These are phyloP conservation scores for Ictalurus punctatus DNA, from an alignment of 2,113 vertebrate genomes.

Conservation along the genomic window DNA sequence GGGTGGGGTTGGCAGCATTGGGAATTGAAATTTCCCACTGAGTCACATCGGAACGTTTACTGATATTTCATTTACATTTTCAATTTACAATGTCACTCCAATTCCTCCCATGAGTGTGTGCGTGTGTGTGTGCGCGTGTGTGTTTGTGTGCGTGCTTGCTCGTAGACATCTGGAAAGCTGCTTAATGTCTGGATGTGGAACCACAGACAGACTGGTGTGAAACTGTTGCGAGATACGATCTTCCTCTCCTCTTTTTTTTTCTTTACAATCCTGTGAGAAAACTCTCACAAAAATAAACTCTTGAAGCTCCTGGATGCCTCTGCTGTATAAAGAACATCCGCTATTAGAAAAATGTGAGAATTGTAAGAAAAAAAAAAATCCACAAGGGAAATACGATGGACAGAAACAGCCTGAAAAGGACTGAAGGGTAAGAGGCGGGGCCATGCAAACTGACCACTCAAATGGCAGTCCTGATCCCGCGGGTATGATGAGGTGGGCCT, in stretches of 20 bases:
- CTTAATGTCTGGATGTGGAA: conserved; percentile 49
- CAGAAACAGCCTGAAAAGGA: conserved; percentile 59
- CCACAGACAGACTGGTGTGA: conserved; percentile 43
- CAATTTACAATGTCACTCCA: conserved; percentile 47
- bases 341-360: conserved; percentile 62
- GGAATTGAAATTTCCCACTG: conserved; percentile 15
- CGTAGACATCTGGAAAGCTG: conserved; percentile 38
- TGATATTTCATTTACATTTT: conserved; percentile 35
- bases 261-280: conserved; percentile 61
- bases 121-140: conserved; percentile 31
- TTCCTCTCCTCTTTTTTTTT: conserved; percentile 45
- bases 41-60: not conserved
- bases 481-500: not conserved
- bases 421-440: conserved; percentile 64
- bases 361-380: conserved; percentile 43
- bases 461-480: not conserved
- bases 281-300: conserved; percentile 49
- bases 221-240: conserved; percentile 45
- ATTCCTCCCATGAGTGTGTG: conserved; percentile 51
- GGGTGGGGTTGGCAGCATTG: not conserved
- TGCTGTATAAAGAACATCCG: conserved; percentile 62
- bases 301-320: conserved; percentile 67
- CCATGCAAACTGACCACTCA: not conserved
- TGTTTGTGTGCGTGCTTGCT: conserved; percentile 7
- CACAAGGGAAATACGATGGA: conserved; percentile 59